A percentile compares a stretch with the other conserved stretches of the same genome.
phyloP scores from a whole-genome alignment of 1,140 invertebrate species.

The Hyposmocoma kahamanoa region DNA sequence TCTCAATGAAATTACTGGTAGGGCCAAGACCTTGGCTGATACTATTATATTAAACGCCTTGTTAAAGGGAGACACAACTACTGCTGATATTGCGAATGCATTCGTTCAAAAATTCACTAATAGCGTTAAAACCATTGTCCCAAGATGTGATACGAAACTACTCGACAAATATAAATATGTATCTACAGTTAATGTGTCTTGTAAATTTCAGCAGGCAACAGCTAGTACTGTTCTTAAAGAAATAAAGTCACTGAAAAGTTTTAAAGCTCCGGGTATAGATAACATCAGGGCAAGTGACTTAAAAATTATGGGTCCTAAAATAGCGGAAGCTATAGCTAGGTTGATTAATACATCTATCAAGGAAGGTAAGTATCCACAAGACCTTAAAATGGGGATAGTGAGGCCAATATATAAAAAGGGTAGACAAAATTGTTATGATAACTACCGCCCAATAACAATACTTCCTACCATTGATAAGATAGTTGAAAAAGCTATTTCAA shows the following conservation, averaged over 20 bases:
- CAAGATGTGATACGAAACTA: neutral
- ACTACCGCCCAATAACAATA: conserved; percentile 4
- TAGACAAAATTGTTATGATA: neutral
- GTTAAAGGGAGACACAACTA: neutral
- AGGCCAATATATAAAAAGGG: conserved; percentile 3
- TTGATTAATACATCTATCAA: neutral
- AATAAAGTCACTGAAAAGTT: neutral
- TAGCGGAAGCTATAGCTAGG: neutral
- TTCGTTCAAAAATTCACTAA: conserved; percentile 4
- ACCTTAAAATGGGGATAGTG: neutral
- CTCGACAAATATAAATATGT: no score
- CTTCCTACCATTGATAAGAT: neutral
- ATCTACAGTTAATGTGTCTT: no score
- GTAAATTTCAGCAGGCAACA: neutral
- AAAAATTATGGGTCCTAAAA: neutral
- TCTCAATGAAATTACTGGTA: conserved; percentile 9
- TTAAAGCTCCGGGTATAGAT: neutral
- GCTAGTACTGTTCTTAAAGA: neutral
- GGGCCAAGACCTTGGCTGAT: conserved; percentile 4
- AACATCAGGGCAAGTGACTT: neutral
- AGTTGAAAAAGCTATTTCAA: neutral
- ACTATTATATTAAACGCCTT: conserved; percentile 8
- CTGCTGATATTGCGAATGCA: conserved; percentile 2
- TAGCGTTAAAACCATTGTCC: neutral
- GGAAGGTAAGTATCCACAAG: neutral